phyloP scores from a whole-genome alignment of 2,797 vertebrate genomes.

The Coranthus polyacanthus region DNA sequence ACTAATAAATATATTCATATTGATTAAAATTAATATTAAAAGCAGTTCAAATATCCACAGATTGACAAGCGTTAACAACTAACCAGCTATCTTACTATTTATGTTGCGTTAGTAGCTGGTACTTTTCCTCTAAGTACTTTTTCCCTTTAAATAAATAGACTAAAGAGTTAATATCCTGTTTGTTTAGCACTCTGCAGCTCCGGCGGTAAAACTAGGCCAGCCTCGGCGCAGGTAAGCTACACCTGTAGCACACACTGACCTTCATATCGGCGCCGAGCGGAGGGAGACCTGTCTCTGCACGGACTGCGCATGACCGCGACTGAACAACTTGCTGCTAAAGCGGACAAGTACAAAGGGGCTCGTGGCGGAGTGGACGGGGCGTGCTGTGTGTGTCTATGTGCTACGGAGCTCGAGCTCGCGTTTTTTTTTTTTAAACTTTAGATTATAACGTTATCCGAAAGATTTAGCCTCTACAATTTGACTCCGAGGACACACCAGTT shows the following conservation, averaged over 20 bases:
- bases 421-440: neutral
- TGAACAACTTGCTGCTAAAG: constrained; percentile 27
- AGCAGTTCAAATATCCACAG: too few species aligned
- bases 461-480: rapidly evolving
- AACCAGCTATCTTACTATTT: too few species aligned
- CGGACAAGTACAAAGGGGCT: constrained; percentile 74
- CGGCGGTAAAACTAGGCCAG: constrained; percentile 9
- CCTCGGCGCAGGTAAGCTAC: constrained; percentile 43
- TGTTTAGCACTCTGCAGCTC: neutral
- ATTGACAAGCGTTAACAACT: too few species aligned
- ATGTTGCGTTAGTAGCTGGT: too few species aligned
- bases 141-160: too few species aligned
- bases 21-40: constrained; percentile 35
- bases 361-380: constrained; percentile 24
- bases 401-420: neutral
- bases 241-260: constrained; percentile 56
- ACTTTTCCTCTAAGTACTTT: too few species aligned
- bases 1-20: neutral
- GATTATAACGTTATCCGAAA: neutral
- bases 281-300: neutral
- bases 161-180: neutral
- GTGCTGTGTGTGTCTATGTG: neutral
- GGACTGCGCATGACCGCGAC: constrained; percentile 74
- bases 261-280: neutral
- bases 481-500: neutral